Evolutionary conservation across 2,888 invertebrate species (phyloP), one percentile per base, ranked within the genome.

Genomic region (Lycaena phlaeas): DNA sequence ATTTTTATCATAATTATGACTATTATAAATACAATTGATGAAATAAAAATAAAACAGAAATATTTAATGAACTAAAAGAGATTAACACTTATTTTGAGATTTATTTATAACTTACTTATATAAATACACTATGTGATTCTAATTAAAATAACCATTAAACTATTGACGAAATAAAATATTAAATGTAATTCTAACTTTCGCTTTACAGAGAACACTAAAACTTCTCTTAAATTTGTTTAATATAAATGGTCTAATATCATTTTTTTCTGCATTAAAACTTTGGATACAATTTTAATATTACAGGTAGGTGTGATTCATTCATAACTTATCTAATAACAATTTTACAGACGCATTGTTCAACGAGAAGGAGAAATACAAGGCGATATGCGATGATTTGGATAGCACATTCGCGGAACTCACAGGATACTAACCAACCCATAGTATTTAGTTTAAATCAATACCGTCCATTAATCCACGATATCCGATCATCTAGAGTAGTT

Each of bases 371-470:
- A 93, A 93, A 88, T 94, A 96, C 93, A 97, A 96, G 92, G 90
- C 92, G 86, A 96, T 96, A 90, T 94, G 94, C 89, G 96, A 96
- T 88, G 96, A 96, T 89, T 89, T 97, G 91, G 96, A 97, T 88
- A 91, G 92, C 87, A 96, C 96, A 85, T 96, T 95, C 90, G 93
- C 95, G 79, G 96, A 97, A 88, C 91, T 96, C 87, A 95, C 95
- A 85, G 96, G 94, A 90, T 96, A 96, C 90, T 96, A 94, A 92
- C 86, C 46, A 34, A 59, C 64, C 76, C 67, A 64, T 52, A 61
- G 67, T 62, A 68, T 62, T 60, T 79, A 77, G 74, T 64, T 57
- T 77, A 74, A 77, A 66, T 65, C 62, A 64, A 61, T 50, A 72
- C 65, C 69, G 66, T 69, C 68, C 69, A 57, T 58, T 53, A 56